These are phyloP conservation scores for Emydoidea blandingii DNA, from an alignment of 2,797 vertebrate species.

Conservation along the genomic window DNA sequence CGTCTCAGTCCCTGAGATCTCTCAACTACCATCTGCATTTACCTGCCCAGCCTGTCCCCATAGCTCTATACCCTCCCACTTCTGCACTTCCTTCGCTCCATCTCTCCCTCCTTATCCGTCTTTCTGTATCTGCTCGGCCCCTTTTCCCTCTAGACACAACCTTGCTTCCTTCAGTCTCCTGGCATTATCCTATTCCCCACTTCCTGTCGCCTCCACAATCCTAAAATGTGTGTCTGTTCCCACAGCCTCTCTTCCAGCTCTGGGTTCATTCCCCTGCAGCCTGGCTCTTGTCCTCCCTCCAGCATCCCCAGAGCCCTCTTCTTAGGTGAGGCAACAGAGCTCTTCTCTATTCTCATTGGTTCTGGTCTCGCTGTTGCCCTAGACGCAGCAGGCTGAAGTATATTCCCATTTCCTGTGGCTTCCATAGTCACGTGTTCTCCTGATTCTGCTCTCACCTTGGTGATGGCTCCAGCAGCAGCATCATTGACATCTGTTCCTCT, in stretches of 20 bases:
- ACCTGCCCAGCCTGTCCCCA: not conserved
- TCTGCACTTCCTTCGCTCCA: too few relatives aligned
- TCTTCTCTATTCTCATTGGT: not conserved
- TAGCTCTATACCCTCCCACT: not conserved
- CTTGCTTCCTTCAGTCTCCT: not conserved
- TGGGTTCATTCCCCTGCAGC: not conserved
- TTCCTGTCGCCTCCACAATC: too few relatives aligned
- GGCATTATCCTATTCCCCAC: not conserved
- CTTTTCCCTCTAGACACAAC: not conserved
- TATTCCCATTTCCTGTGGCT: not conserved
- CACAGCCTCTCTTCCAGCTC: not conserved
- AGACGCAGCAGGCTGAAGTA: not conserved
- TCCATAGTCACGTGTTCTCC: not conserved
- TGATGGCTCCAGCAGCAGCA: not conserved
- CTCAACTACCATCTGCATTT: not conserved
- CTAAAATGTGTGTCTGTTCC: not conserved
- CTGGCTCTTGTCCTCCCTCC: not conserved
- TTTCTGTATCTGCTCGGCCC: not conserved
- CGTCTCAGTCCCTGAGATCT: too few relatives aligned
- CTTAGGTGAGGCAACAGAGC: not conserved
- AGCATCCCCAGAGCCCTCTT: not conserved
- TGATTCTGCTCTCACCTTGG: rapidly evolving
- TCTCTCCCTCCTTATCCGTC: not conserved
- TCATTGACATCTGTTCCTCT: not conserved
- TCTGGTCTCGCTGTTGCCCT: not conserved